Percentiles rank a stretch among this genome's conserved stretches.
Evolutionary conservation across 2,888 invertebrate genomes (phyloP).

Genomic region (Drosophila paranaensis): DNA sequence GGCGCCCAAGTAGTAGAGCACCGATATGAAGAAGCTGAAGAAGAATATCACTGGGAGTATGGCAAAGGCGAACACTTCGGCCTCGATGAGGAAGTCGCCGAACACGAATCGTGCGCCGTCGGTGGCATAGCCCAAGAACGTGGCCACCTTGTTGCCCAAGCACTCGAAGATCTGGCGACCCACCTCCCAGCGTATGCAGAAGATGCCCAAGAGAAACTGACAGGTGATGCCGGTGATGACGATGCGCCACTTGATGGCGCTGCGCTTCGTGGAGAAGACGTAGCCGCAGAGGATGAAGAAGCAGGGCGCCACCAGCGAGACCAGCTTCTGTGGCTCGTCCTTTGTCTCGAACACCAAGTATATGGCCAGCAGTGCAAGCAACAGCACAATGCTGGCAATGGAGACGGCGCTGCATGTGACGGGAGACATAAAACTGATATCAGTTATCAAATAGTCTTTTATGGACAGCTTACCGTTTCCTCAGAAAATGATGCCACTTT

Average conservation of each 20-base stretch:
- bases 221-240: conserved; percentile 92
- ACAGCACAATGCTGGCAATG: conserved; percentile 83
- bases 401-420: conserved; percentile 85
- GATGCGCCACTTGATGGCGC: conserved; percentile 90
- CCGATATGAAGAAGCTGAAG: conserved; percentile 95
- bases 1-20: conserved; percentile 94
- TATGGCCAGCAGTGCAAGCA: conserved; percentile 86
- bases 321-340: conserved; percentile 87
- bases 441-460: background rate
- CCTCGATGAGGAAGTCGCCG: conserved; percentile 88
- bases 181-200: conserved; percentile 93
- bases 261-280: conserved; percentile 87
- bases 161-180: conserved; percentile 89
- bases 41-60: conserved; percentile 97
- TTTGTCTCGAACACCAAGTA: conserved; percentile 89
- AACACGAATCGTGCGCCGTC: conserved; percentile 94
- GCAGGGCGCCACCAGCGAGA: conserved; percentile 89
- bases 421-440: background rate
- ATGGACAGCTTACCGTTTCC: conserved; percentile 65
- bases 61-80: conserved; percentile 92
- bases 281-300: conserved; percentile 88
- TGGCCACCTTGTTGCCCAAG: conserved; percentile 88
- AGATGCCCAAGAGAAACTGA: conserved; percentile 93
- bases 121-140: conserved; percentile 92
- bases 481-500: conserved; percentile 75